These are phyloP conservation scores for Chondrilla cf. caribensis DNA, from an alignment of 37 sponge, comb jelly and placozoan species.

Conservation along the genomic window DNA sequence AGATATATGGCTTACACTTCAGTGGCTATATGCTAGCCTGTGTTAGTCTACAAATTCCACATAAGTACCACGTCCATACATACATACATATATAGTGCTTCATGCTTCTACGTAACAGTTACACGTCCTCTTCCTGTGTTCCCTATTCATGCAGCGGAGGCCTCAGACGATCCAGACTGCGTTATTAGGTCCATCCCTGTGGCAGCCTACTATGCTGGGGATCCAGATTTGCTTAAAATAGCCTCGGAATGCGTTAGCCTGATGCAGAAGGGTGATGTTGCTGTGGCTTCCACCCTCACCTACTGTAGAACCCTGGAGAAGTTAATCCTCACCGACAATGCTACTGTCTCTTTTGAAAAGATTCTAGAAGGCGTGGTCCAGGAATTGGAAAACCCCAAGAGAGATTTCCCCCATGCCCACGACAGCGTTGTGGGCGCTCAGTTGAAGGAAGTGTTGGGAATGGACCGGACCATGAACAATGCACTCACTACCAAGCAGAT, in stretches of 20 bases:
- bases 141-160: too few species aligned
- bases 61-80: background rate
- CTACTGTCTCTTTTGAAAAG: background rate
- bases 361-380: background rate
- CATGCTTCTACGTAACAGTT: too few species aligned
- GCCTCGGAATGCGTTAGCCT: background rate
- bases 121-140: too few species aligned
- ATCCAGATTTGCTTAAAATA: conserved; percentile 26
- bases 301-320: background rate
- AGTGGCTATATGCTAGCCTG: background rate
- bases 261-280: background rate
- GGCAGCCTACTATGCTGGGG: conserved; percentile 4
- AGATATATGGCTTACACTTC: background rate
- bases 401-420: background rate
- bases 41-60: background rate
- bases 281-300: background rate
- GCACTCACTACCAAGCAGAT: conserved; percentile 32
- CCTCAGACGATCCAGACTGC: conserved; percentile 41
- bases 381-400: background rate
- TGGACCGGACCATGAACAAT: conserved; percentile 2
- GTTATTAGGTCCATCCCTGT: conserved; percentile 19
- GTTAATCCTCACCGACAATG: background rate
- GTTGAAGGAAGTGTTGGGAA: conserved; percentile 26
- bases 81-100: too few species aligned
- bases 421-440: conserved; percentile 23